phyloP scores from a whole-genome alignment of 2,888 invertebrate genomes.

The Lamellibrachia columna region DNA sequence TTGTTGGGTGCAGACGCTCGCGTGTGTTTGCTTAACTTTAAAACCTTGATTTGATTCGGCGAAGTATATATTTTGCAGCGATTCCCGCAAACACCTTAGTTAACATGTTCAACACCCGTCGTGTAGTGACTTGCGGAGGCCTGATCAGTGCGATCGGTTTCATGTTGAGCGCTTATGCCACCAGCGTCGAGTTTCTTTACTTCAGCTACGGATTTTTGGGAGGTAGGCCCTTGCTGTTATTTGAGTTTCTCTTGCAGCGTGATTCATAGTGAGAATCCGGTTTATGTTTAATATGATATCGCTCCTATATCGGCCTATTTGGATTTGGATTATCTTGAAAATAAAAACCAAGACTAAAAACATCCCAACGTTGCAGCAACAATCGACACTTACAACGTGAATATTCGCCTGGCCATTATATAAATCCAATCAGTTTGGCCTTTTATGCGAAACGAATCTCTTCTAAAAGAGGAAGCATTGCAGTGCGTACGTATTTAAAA shows the following conservation, averaged over 20 bases:
- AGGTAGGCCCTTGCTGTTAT: neutral
- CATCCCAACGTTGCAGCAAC: no score
- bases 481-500: no score
- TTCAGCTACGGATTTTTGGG: slow-evolving; percentile 21
- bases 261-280: neutral
- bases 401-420: no score
- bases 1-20: neutral
- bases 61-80: slow-evolving; percentile 10
- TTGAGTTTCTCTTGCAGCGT: neutral
- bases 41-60: neutral
- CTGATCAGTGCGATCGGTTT: neutral
- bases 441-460: no score
- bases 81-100: slow-evolving; percentile 24
- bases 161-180: neutral
- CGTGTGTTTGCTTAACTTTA: neutral
- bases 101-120: slow-evolving; percentile 39
- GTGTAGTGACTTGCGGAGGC: neutral
- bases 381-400: no score
- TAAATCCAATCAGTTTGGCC: no score
- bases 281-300: neutral
- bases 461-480: no score
- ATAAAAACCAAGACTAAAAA: no score
- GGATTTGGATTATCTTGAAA: no score
- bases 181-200: slow-evolving; percentile 21
- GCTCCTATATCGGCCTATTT: no score